Base-by-base conservation (phyloP, 2,888 invertebrate species). In the Trachelus iudaicus region DNA sequence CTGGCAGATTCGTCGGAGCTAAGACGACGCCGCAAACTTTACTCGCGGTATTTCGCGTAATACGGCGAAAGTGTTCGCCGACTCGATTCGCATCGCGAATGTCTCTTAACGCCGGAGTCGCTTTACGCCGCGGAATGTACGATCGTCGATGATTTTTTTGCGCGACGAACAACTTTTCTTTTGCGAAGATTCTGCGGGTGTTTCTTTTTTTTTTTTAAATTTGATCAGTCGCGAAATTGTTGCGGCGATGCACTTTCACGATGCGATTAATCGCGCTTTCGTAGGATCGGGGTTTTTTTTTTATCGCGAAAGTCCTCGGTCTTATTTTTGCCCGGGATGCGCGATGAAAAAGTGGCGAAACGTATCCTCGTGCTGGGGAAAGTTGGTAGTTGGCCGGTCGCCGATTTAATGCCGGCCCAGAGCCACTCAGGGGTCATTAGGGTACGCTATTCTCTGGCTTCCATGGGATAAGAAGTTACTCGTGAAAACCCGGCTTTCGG, bases 361-460 rank as follows among this genome's bases (percentile, higher is more conserved):
- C 23, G 6, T 23, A 23, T 23, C 56, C 23, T 56, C 56, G 23
- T 56, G 6, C 79, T 76, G 30, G 69, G 76, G 74, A 77, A 83
- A 81, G 83, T 81, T 79, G 83, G 84, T 83, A 79, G 81, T 81
- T 80, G 77, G 82, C 84, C 81, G 83, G 83, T 56, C 82, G 83
- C 83, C 81, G 85, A 87, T 86, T 86, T 85, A 84, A 87, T 81
- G 84, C 83, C 82, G 82, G 79, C 83, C 78, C 83, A 83, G 81
- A 85, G 82, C 85, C 86, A 82, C 84, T 83, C 78, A 81, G 83
- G 81, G 80, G 84, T 87, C 87, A 81, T 87, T 85, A 86, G 85
- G 81, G 80, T 82, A 83, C 79, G 31, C 56, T 56, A 23, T 56
- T 71, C 31, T 34, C 31, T 31, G 71, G 71, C 71, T 31, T 71